Evolutionary conservation across 2,888 invertebrate species (phyloP).

Genomic region (Sinotaia quadrata): DNA sequence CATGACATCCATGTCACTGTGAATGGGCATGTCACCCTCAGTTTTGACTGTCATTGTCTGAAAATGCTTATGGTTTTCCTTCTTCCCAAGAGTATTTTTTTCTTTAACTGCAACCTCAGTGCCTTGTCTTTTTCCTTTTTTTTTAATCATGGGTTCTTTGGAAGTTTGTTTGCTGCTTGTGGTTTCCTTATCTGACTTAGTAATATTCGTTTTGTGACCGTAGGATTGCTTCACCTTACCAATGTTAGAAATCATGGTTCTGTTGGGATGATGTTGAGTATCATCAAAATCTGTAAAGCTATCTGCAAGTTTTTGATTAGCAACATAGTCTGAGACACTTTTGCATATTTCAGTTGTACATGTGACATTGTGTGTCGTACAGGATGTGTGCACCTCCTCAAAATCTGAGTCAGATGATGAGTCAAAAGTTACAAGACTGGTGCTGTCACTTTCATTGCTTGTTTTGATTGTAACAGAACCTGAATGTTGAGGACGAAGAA

Average conservation of each 20-base stretch:
- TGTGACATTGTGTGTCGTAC: constrained; percentile 11
- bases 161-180: too few species aligned
- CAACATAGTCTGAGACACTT: neutral
- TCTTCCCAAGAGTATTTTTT: too few species aligned
- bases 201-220: too few species aligned
- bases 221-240: neutral
- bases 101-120: neutral
- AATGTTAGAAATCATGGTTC: neutral
- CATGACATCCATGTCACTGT: constrained; percentile 26
- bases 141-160: too few species aligned
- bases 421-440: neutral
- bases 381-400: constrained; percentile 20
- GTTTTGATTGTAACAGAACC: too few species aligned
- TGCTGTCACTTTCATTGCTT: too few species aligned
- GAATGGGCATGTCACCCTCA: too few species aligned
- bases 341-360: neutral
- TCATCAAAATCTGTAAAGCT: constrained; percentile 11
- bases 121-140: neutral
- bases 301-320: constrained; percentile 10
- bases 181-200: neutral
- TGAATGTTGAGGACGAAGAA: too few species aligned
- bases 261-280: neutral
- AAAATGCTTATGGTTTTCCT: too few species aligned
- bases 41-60: too few species aligned
- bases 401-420: constrained; percentile 22